Conservation (phyloP, 2,113 vertebrate species). For the Bubo bubo region DNA sequence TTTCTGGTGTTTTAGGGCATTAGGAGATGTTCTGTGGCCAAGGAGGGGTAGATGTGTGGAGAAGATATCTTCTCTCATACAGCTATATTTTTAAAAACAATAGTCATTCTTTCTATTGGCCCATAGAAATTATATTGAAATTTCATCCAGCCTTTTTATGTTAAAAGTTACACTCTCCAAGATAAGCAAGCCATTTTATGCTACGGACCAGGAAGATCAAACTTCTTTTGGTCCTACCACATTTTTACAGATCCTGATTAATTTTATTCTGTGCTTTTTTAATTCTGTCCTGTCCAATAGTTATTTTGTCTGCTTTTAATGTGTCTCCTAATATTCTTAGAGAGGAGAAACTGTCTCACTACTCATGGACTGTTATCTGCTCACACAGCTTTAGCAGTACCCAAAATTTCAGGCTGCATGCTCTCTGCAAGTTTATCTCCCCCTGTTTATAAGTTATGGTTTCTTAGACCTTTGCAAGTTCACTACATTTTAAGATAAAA, state of each 20-base stretch:
- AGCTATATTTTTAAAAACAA: background rate
- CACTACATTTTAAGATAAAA: background rate
- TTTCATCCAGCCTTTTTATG: background rate
- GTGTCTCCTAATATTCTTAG: background rate
- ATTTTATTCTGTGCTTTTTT: background rate
- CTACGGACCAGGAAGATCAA: background rate
- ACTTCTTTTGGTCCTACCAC: background rate
- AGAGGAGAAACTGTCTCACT: background rate
- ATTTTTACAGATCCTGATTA: background rate
- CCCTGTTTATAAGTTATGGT: background rate
- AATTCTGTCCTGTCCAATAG: background rate
- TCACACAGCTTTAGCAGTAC: background rate
- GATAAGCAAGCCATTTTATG: background rate
- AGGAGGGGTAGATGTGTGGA: background rate
- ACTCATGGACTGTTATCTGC: background rate
- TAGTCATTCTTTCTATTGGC: background rate
- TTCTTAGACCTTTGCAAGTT: background rate
- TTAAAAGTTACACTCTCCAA: background rate
- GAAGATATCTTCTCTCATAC: background rate
- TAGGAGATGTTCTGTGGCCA: background rate
- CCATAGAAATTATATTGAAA: background rate
- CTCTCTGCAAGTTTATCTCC: background rate
- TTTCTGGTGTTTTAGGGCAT: background rate
- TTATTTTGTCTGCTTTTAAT: background rate
- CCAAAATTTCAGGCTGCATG: background rate